phyloP scores from a whole-genome alignment of 2,113 vertebrate genomes.

The Rhagologus leucostigma region DNA sequence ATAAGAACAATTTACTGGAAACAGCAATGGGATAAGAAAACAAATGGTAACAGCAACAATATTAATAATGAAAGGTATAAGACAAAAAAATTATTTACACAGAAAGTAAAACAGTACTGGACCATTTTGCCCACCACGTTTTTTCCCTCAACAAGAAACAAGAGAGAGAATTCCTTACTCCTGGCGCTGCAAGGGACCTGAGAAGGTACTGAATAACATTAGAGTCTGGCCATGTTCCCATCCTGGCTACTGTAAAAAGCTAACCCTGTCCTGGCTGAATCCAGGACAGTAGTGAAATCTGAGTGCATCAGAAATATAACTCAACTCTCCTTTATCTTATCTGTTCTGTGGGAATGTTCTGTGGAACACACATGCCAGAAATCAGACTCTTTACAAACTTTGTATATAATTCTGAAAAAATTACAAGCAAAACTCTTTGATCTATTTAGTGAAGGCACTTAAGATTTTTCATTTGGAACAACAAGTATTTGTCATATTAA shows the following conservation, averaged over 20 bases:
- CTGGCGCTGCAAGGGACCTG: not conserved
- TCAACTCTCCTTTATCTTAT: not conserved
- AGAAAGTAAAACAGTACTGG: not conserved
- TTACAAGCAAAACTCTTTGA: not conserved
- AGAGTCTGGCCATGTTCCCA: not conserved
- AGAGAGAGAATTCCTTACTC: not conserved
- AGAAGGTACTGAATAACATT: not conserved
- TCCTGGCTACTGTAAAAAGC: not conserved
- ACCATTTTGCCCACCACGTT: rapidly evolving
- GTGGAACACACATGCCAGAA: not conserved
- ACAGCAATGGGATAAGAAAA: not conserved
- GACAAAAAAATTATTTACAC: not conserved
- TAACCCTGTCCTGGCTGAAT: not conserved
- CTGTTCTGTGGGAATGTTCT: not conserved
- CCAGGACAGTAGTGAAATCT: not conserved
- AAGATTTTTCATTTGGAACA: not conserved
- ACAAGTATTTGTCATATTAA: not conserved
- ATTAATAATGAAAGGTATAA: not conserved
- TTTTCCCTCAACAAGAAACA: not conserved
- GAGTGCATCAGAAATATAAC: not conserved
- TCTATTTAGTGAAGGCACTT: not conserved
- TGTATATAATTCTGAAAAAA: not conserved
- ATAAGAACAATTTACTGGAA: not conserved
- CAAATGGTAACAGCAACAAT: rapidly evolving
- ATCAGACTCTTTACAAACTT: not conserved